These are phyloP conservation scores for Pelagia noctiluca DNA, from an alignment of 30 jellyfish, hydroid and myxozoan genomes.

Conservation along the genomic window DNA sequence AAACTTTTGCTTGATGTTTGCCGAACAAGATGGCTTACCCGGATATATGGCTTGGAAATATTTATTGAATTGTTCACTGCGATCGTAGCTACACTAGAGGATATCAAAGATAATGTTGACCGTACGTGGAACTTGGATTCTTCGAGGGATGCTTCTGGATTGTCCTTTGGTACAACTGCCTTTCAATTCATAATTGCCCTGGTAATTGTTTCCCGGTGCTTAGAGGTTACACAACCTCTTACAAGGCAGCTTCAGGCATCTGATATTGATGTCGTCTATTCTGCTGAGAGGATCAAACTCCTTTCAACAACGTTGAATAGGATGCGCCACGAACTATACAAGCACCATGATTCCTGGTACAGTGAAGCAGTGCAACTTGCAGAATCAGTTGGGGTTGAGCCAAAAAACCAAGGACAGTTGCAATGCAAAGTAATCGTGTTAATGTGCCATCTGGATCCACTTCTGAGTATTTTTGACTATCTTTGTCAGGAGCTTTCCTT, in stretches of 20 bases:
- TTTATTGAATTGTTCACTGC: constrained; percentile 28
- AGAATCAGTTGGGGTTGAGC: constrained; percentile 36
- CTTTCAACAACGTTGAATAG: constrained; percentile 10
- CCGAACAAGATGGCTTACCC: constrained; percentile 56
- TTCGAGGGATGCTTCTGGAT: constrained; percentile 30
- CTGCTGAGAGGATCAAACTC: constrained; percentile 27
- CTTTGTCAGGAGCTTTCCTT: constrained; percentile 38
- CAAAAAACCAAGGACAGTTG: constrained; percentile 58
- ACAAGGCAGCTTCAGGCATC: constrained; percentile 60
- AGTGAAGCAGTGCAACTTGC: constrained; percentile 43
- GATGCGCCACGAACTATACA: constrained; percentile 11
- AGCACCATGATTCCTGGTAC: constrained; percentile 25
- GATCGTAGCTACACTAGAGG: constrained; percentile 29
- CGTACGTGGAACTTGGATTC: constrained; percentile 51
- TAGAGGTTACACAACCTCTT: constrained; percentile 42
- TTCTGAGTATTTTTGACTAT: constrained; percentile 43
- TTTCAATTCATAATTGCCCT: constrained; percentile 38
- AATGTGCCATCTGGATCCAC: constrained; percentile 40
- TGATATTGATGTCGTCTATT: constrained; percentile 16
- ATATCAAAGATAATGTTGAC: constrained; percentile 17
- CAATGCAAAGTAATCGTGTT: constrained; percentile 24
- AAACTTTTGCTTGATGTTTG: constrained; percentile 59
- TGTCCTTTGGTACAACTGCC: constrained; percentile 14
- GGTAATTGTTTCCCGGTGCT: constrained; percentile 36
- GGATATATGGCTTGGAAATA: constrained; percentile 49